phyloP scores from a whole-genome alignment of 1,140 invertebrate species.

The Drosophila saltans region DNA sequence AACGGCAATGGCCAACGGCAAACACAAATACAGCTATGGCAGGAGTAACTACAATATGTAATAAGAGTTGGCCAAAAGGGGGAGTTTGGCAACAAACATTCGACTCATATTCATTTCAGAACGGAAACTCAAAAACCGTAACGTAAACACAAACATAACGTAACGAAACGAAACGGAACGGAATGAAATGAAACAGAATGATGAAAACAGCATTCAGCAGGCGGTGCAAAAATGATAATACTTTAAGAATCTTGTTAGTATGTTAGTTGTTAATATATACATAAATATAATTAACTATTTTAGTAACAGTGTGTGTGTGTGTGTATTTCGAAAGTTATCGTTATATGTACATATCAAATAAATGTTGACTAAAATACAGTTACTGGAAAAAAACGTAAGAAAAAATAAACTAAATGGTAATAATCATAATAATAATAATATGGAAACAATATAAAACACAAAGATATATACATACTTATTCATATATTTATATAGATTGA shows the following conservation, averaged over 20 bases:
- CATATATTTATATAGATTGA: no score
- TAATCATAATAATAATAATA: slow-evolving; percentile 13
- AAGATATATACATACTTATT: not conserved
- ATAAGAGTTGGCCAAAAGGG: slow-evolving; percentile 6
- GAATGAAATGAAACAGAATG: slow-evolving; percentile 22
- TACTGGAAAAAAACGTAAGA: not conserved
- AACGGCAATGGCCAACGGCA: slow-evolving; percentile 43
- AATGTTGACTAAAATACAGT: slow-evolving; percentile 4
- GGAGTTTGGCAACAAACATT: slow-evolving; percentile 26
- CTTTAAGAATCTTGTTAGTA: not conserved
- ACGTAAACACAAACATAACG: slow-evolving; percentile 38
- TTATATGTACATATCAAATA: slow-evolving; percentile 8
- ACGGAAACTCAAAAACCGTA: slow-evolving; percentile 34
- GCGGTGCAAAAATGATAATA: slow-evolving; percentile 36
- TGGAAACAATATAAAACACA: slow-evolving; percentile 2
- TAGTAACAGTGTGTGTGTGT: not conserved
- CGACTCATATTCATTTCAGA: not conserved
- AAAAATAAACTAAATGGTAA: not conserved
- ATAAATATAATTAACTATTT: no score
- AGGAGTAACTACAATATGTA: slow-evolving; percentile 10
- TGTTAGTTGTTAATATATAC: no score
- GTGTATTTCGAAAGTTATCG: slow-evolving; percentile 8
- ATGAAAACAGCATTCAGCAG: slow-evolving; percentile 13
- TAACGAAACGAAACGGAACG: slow-evolving; percentile 31
- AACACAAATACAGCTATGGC: not conserved